Evolutionary conservation across 2,888 invertebrate genomes (phyloP), one percentile per base, ranked within the genome.

Genomic region (Steinernema hermaphroditum): DNA sequence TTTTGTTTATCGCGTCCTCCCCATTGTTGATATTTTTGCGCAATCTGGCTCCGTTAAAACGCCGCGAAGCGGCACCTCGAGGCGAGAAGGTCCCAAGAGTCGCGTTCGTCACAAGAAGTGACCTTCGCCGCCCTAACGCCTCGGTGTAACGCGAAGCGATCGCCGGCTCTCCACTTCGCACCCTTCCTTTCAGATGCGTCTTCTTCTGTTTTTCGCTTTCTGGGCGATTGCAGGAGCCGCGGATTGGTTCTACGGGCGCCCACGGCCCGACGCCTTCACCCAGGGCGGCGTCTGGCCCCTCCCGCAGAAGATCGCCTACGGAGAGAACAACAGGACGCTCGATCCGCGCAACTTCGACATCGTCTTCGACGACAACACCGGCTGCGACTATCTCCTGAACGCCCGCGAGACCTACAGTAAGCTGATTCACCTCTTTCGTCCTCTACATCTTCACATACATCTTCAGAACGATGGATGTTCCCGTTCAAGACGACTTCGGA

Each of bases 281-380:
- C 68, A 74, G 12, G 74, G 74, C 2, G 74, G 69, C 34, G 68
- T 74, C 19, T 74, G 74, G 74, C 74, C 74, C 6, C 29, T 74
- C 2, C 74, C 74, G 8, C 74, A 74, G 46, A 43, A 75, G 19
- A 14, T 73, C 43, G 16, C 22, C 29, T 84, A 84, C 72, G 81
- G 81, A 27, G 73, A 75, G 22, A 74, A 77, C 37, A 84, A 84
- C 62, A 74, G 82, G 34, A 81, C 81, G 32, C 27, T 62, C 62
- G 62, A 62, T 27, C 62, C 62, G 14, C 14, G 16, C 27, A 29
- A 69, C 44, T 69, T 69, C 24, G 34, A 68, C 32, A 68, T 46
- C 49, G n/a, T 29, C 29, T 37, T 50, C 24, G 19, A 34, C 54
- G 49, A 72, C n/a, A 41, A 49, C 14, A 46, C 46, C 4, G 41